Conservation (phyloP, 2,888 invertebrate species). For the Euplexia lucipara region DNA sequence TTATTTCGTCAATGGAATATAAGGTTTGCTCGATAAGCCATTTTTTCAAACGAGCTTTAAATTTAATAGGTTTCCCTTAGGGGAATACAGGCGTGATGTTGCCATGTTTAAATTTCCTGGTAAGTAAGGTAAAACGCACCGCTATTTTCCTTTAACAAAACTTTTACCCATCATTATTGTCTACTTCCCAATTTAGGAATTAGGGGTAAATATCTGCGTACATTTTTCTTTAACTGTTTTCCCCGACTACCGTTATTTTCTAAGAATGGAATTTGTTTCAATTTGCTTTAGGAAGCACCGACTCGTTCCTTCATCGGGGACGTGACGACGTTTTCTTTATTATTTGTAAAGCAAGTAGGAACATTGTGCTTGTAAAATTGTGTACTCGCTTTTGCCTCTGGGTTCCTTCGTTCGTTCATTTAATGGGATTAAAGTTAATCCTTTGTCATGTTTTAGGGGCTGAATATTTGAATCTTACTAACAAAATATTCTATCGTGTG, state of each 20-base stretch:
- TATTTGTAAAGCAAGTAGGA: conserved; percentile 10
- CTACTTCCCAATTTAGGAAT: conserved; percentile 3
- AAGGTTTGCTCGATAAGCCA: too few species aligned
- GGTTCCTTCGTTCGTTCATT: background rate
- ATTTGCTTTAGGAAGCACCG: conserved; percentile 35
- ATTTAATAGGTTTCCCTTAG: too few species aligned
- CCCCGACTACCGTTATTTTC: conserved; percentile 29
- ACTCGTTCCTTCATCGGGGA: conserved; percentile 29
- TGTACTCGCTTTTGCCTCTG: background rate
- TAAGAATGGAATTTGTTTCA: conserved; percentile 54
- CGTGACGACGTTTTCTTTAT: conserved; percentile 39
- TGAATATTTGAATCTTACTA: too few species aligned
- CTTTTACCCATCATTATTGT: conserved; percentile 7
- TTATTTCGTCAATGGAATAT: too few species aligned
- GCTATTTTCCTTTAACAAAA: conserved; percentile 2
- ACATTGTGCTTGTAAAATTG: conserved; percentile 10
- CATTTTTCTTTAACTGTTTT: conserved; percentile 24
- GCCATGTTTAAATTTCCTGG: too few species aligned
- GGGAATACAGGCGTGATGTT: too few species aligned
- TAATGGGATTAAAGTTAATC: too few species aligned
- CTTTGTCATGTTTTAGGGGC: background rate
- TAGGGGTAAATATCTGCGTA: conserved; percentile 2
- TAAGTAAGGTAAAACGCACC: too few species aligned
- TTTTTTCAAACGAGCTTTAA: too few species aligned
- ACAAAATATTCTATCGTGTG: too few species aligned